phyloP scores from a whole-genome alignment of 2,113 vertebrate species.

The Channa argus region DNA sequence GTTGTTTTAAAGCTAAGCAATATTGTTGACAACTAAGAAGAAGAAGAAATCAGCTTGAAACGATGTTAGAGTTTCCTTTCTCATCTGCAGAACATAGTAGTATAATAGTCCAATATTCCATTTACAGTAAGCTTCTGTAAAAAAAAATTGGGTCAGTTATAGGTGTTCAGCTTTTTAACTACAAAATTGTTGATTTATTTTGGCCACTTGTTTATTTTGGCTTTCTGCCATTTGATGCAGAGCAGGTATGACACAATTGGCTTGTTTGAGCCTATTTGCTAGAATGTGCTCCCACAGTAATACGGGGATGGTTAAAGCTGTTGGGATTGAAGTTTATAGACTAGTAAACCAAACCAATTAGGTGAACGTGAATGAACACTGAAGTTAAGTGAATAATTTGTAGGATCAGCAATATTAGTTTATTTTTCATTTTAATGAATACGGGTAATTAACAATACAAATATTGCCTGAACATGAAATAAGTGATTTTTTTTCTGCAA shows the following conservation, averaged over 20 bases:
- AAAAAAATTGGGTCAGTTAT: background rate
- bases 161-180: background rate
- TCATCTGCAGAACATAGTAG: background rate
- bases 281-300: constrained; percentile 35
- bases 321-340: background rate
- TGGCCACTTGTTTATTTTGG: background rate
- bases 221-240: constrained; percentile 24
- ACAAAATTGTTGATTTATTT: too few relatives aligned
- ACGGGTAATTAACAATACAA: too few relatives aligned
- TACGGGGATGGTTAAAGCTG: background rate
- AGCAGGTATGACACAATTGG: constrained; percentile 22
- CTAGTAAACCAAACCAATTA: background rate
- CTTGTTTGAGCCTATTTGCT: constrained; percentile 27
- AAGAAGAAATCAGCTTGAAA: too few relatives aligned
- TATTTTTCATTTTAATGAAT: too few relatives aligned
- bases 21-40: too few relatives aligned
- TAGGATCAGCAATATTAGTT: too few relatives aligned
- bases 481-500: too few relatives aligned
- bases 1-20: too few relatives aligned
- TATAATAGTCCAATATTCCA: background rate
- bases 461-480: too few relatives aligned
- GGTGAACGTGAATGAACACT: background rate
- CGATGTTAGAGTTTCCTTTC: too few relatives aligned
- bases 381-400: too few relatives aligned
- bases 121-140: background rate